Conservation (phyloP, 2,113 vertebrate genomes). For the Coptodon bakossiorum region DNA sequence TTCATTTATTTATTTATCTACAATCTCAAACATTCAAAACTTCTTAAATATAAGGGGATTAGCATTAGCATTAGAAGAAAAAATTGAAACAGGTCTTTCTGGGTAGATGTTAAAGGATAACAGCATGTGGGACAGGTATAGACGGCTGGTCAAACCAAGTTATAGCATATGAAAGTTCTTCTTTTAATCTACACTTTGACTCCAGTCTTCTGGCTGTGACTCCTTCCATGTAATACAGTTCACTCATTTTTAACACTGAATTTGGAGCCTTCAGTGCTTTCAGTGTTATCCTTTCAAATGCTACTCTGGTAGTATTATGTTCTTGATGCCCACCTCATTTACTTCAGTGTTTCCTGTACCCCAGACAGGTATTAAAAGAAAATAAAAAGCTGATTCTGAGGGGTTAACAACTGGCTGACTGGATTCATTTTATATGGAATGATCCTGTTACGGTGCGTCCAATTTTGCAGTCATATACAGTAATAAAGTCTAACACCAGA, state of each 20-base stretch:
- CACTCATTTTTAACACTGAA: not conserved
- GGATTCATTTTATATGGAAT: not conserved
- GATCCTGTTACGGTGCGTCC: not conserved
- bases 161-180: not conserved
- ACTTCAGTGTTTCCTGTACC: not conserved
- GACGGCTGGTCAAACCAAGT: not conserved
- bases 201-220: not conserved
- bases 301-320: not conserved
- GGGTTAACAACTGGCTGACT: not conserved
- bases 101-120: not conserved
- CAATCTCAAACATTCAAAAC: not conserved
- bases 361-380: not conserved
- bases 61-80: not conserved
- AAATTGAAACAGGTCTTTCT: not conserved
- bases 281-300: not conserved
- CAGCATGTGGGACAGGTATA: not conserved
- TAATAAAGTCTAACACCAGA: not conserved
- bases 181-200: not conserved
- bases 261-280: not conserved
- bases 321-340: not conserved
- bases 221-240: not conserved
- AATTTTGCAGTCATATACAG: not conserved
- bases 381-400: not conserved
- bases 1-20: not conserved
- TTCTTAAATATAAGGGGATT: fast-evolving